phyloP scores from a whole-genome alignment of 2,888 invertebrate species.

The Rotaria sp. region DNA sequence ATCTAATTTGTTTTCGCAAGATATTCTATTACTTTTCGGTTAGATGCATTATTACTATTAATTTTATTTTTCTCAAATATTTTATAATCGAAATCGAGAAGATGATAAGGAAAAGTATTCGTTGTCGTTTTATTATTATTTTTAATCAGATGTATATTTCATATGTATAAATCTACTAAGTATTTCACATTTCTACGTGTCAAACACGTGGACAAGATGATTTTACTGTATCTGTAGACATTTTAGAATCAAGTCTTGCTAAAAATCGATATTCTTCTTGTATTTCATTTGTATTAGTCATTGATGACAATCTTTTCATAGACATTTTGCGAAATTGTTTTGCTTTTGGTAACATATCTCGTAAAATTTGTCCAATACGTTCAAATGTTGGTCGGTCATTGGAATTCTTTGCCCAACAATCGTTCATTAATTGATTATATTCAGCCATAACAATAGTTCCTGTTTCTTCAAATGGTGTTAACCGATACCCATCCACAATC shows the following conservation, averaged over 20 bases:
- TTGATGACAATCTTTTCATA: background rate
- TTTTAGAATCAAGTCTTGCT: background rate
- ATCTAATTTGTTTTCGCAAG: too few relatives aligned
- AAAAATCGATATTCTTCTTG: background rate
- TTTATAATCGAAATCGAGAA: too few relatives aligned
- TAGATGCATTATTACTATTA: too few relatives aligned
- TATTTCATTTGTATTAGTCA: background rate
- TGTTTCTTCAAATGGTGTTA: conserved; percentile 44
- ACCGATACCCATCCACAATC: conserved; percentile 44
- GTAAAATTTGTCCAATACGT: conserved; percentile 44
- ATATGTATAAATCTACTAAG: background rate
- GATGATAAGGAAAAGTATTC: background rate
- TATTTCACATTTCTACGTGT: background rate
- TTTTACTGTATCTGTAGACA: background rate
- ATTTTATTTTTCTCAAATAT: too few relatives aligned
- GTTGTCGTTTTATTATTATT: background rate
- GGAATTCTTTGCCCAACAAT: conserved; percentile 47
- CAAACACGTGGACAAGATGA: background rate
- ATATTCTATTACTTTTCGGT: too few relatives aligned
- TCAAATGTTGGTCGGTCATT: conserved; percentile 47
- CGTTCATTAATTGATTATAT: conserved; percentile 47
- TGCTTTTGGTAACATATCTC: conserved; percentile 17
- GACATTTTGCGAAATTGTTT: conserved; percentile 2
- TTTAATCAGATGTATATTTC: background rate
- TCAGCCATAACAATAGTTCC: conserved; percentile 44